Percentiles rank a stretch among this genome's conserved stretches.
phyloP scores from a whole-genome alignment of 2,113 vertebrate genomes.

The Ibidorhyncha struthersii region DNA sequence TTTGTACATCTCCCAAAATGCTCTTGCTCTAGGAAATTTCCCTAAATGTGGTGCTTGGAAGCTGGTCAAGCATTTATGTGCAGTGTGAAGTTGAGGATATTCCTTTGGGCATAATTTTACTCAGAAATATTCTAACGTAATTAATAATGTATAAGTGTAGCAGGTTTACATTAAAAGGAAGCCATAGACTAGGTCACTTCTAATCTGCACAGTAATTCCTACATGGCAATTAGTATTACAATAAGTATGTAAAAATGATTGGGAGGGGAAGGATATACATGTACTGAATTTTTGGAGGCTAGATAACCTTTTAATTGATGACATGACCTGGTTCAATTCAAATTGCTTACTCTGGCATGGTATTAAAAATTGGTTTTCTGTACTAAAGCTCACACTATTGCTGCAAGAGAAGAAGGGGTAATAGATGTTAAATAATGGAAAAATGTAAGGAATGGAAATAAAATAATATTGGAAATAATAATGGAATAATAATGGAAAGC shows the following conservation, averaged over 20 bases:
- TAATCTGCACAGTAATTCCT: background rate
- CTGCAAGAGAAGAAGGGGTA: background rate
- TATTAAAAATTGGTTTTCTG: background rate
- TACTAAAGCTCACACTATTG: background rate
- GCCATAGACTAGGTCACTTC: background rate
- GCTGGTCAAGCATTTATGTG: background rate
- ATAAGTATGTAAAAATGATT: background rate
- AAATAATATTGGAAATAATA: too few relatives aligned
- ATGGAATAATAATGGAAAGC: background rate
- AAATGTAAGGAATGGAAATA: background rate
- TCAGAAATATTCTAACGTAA: background rate
- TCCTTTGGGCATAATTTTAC: background rate
- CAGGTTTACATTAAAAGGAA: constrained; percentile 3
- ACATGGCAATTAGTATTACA: background rate
- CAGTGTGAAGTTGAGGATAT: background rate
- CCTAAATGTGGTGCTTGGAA: background rate
- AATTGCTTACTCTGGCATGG: background rate
- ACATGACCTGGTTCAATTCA: background rate
- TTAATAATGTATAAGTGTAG: constrained; percentile 11
- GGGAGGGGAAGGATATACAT: background rate
- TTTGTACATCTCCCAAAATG: background rate
- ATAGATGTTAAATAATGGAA: background rate
- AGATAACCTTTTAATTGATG: background rate
- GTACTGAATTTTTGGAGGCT: background rate
- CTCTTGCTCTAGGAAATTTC: background rate